A percentile compares a stretch with the other conserved stretches of the same genome.
phyloP scores from a whole-genome alignment of 2,797 vertebrate species.

The Danionella dracula region DNA sequence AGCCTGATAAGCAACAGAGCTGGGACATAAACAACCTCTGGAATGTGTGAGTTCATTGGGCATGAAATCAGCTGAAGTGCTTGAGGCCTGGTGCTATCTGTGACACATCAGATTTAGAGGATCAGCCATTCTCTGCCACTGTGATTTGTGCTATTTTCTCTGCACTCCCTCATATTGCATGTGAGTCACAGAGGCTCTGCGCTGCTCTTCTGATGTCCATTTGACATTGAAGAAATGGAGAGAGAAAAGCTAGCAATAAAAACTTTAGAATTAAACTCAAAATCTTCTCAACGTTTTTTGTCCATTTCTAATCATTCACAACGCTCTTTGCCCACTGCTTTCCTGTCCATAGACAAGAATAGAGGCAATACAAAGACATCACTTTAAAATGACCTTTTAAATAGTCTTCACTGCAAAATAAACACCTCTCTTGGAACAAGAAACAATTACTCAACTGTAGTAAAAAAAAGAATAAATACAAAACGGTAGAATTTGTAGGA shows the following conservation, averaged over 20 bases:
- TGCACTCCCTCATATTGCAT: neutral
- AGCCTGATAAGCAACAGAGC: conserved; percentile 43
- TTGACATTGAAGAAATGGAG: neutral
- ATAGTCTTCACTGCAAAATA: too few species aligned
- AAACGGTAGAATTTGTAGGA: too few species aligned
- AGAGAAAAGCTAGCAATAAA: neutral
- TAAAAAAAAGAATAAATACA: too few species aligned
- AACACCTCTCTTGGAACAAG: too few species aligned
- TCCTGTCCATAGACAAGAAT: too few species aligned
- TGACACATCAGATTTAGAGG: conserved; percentile 30
- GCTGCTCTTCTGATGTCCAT: conserved; percentile 16
- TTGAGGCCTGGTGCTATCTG: conserved; percentile 21
- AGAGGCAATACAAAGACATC: too few species aligned
- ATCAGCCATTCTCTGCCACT: conserved; percentile 17
- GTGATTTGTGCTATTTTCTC: conserved; percentile 37
- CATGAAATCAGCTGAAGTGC: conserved; percentile 34
- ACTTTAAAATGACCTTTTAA: too few species aligned
- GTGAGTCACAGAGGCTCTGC: neutral
- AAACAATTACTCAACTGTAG: too few species aligned
- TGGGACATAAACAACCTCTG: conserved; percentile 42
- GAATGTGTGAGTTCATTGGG: conserved; percentile 20
- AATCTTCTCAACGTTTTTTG: too few species aligned
- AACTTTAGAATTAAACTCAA: too few species aligned
- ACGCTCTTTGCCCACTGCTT: too few species aligned
- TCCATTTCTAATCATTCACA: too few species aligned